A percentile compares a stretch with the other conserved stretches of the same genome.
Conservation (phyloP, 2,113 vertebrate genomes). For the Kryptolebias marmoratus region DNA sequence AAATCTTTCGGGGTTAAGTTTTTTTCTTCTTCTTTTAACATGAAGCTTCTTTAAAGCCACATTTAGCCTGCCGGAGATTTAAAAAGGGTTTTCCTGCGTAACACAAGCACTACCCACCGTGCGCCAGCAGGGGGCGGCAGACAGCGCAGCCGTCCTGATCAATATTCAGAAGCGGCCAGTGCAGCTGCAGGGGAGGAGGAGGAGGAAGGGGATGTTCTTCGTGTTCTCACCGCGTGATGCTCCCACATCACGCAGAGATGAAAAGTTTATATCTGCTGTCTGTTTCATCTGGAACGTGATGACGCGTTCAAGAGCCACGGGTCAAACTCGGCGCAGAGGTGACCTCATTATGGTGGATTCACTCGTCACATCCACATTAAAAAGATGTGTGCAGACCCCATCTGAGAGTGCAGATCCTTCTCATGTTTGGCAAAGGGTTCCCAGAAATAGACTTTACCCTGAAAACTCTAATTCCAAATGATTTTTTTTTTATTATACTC, state of each 20-base stretch:
- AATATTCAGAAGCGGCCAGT: conserved; percentile 3
- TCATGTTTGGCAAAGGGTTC: too few relatives aligned
- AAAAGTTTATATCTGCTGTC: conserved; percentile 3
- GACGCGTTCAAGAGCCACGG: neutral
- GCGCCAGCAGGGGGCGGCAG: conserved; percentile 65
- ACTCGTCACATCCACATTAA: conserved; percentile 43
- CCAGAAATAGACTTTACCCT: too few relatives aligned
- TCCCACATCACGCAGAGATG: conserved; percentile 4
- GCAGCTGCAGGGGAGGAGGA: conserved; percentile 13
- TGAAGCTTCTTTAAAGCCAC: conserved; percentile 38
- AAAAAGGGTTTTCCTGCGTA: conserved; percentile 30
- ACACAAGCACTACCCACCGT: conserved; percentile 12
- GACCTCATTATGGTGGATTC: conserved; percentile 40
- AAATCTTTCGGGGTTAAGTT: too few relatives aligned
- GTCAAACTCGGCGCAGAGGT: conserved; percentile 36
- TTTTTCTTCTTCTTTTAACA: neutral
- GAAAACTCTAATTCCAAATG: too few relatives aligned
- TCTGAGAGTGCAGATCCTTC: neutral
- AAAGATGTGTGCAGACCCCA: conserved; percentile 35
- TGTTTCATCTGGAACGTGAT: conserved; percentile 8
- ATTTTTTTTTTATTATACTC: too few relatives aligned
- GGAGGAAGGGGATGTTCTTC: neutral
- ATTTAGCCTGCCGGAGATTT: conserved; percentile 50
- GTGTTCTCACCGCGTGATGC: conserved; percentile 9
- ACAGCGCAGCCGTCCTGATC: conserved; percentile 22